Conservation (phyloP, 2,113 vertebrate genomes). For the Psilopsiagon aymara region DNA sequence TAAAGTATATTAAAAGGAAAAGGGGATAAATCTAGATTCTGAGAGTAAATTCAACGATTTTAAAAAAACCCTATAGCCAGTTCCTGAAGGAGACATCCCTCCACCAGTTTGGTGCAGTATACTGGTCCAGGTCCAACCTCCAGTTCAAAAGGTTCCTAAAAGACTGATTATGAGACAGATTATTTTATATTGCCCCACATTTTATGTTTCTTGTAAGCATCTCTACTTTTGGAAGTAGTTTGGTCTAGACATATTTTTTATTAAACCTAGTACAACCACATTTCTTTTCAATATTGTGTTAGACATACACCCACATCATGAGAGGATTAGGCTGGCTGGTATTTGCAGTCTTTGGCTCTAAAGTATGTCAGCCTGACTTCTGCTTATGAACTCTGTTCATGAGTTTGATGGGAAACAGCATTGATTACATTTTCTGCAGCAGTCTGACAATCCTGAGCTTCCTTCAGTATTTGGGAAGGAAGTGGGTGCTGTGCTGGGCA, state of each 20-base stretch:
- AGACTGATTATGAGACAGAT: neutral
- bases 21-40: neutral
- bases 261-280: neutral
- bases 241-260: neutral
- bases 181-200: neutral
- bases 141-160: neutral
- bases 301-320: neutral
- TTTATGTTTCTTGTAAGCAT: neutral
- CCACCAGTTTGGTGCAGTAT: neutral
- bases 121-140: neutral
- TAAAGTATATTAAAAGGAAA: neutral
- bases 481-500: rapidly evolving
- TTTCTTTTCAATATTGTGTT: neutral
- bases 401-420: neutral
- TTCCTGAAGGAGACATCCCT: neutral
- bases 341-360: neutral
- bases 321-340: neutral
- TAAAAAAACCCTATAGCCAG: neutral
- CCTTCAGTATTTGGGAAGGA: neutral
- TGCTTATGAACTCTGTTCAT: neutral
- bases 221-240: neutral
- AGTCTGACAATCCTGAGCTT: neutral
- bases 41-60: neutral
- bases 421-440: neutral
- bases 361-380: neutral